Base-by-base conservation (phyloP, 2,888 invertebrate species). In the Heliconius ethilla region DNA sequence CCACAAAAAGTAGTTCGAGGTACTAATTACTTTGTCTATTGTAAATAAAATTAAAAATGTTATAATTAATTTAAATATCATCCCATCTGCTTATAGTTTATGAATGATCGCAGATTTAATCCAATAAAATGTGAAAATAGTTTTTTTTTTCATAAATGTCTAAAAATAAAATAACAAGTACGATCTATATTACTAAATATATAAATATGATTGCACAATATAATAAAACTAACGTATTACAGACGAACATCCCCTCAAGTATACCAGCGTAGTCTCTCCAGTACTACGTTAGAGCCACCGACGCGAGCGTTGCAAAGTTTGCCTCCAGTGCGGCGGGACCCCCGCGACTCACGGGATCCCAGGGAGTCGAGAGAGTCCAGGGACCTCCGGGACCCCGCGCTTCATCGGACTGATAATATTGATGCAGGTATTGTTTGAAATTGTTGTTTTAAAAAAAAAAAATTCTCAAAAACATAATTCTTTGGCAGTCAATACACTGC, bases 241-340 rank as follows among this genome's bases (percentile, higher is more conserved):
- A 92, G 93, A 81, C 89, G 91, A 5, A 87, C 88, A 0, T 93
- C 94, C 0, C 93, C 93, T 33, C 90, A 90, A 79, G 89, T 91
- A 84, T 94, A 95, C 85, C 94, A 93, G 81, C 92, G 94, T 70
- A 94, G 94, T 82, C 84, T 91, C 75, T 93, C 93, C 0, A 90
- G 89, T 76, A 91, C 90, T 29, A 90, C 90, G 79, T 85, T 94
- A 79, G 92, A 92, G 83, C 89, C 87, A 59, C 80, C 89, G 13
- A 86, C 89, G 3, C 90, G 91, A 45, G 86, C 91, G 77, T 88
- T 95, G 79, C 92, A 93, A 82, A 95, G 94, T 82, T 87, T 95
- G 82, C 95, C 95, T 81, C 95, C 95, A 15, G 95, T 95, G 75
- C 89, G 95, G 15, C 88, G 95, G 79, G 91, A 92, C 85, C 90